These are phyloP conservation scores for Podarcis siculus DNA, from an alignment of 2,797 vertebrate species.

Conservation along the genomic window DNA sequence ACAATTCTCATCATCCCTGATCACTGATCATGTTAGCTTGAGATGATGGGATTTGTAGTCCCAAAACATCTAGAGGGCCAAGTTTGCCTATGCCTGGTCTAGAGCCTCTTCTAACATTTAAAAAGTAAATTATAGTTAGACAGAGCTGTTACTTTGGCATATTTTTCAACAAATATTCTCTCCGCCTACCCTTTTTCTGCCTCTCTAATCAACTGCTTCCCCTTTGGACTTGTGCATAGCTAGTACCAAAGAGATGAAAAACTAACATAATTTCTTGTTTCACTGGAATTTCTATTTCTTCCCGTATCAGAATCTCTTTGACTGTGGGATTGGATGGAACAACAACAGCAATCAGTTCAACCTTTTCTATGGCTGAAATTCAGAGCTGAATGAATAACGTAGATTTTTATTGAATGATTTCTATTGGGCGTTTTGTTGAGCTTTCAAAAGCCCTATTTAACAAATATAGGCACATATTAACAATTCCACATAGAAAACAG, in stretches of 20 bases:
- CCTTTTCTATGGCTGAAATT: neutral
- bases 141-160: slow-evolving; percentile 53
- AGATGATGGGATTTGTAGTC: no score
- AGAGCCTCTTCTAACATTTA: slow-evolving; percentile 62
- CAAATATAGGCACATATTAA: neutral
- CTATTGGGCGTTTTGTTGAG: neutral
- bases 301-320: neutral
- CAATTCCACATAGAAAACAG: neutral
- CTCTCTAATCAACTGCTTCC: slow-evolving; percentile 10
- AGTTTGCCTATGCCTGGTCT: neutral
- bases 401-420: neutral
- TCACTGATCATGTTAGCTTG: no score
- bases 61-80: no score
- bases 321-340: fast-evolving
- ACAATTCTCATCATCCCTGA: no score
- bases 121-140: slow-evolving; percentile 62
- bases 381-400: neutral
- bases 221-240: fast-evolving
- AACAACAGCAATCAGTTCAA: neutral
- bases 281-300: neutral
- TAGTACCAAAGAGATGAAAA: fast-evolving
- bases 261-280: neutral
- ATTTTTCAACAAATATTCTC: slow-evolving; percentile 45
- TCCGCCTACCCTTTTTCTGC: slow-evolving; percentile 30
- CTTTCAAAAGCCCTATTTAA: neutral